Conservation (phyloP, 1,140 invertebrate genomes). For the Neodiprion pinetum region DNA sequence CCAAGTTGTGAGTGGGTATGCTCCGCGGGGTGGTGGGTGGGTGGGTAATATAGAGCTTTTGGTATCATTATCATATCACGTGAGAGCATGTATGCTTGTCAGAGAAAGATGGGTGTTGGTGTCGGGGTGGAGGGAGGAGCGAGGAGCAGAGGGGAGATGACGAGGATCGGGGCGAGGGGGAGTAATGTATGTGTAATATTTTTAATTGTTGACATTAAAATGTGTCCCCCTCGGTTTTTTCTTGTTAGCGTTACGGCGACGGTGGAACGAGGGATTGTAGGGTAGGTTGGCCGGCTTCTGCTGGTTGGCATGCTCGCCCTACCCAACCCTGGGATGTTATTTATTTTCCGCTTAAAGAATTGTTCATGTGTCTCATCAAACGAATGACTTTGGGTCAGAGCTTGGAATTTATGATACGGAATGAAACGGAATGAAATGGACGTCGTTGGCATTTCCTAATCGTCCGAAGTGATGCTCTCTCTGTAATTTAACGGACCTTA, state of each 20-base stretch:
- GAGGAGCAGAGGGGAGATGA: neutral
- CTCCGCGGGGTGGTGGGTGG: constrained; percentile 12
- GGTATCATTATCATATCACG: constrained; percentile 34
- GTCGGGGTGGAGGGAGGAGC: neutral
- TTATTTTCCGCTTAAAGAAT: constrained; percentile 49
- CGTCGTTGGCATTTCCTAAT: constrained; percentile 5
- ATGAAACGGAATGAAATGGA: constrained; percentile 7
- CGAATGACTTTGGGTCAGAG: constrained; percentile 6
- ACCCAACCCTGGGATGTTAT: constrained; percentile 34
- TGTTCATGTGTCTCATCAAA: constrained; percentile 8
- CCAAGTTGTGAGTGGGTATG: neutral
- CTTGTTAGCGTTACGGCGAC: constrained; percentile 39
- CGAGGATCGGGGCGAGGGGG: constrained; percentile 30
- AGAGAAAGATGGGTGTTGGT: constrained; percentile 47
- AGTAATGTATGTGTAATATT: constrained; percentile 57
- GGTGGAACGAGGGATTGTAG: neutral
- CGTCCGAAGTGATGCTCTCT: neutral
- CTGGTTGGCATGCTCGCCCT: neutral
- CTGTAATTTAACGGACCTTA: constrained; percentile 5
- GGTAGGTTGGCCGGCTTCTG: neutral
- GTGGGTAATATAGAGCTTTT: constrained; percentile 19
- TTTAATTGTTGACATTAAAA: constrained; percentile 59
- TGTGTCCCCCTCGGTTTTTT: constrained; percentile 52
- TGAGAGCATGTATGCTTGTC: constrained; percentile 29
- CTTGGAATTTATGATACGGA: constrained; percentile 7